Percentiles rank a stretch among this genome's conserved stretches.
phyloP scores from a whole-genome alignment of 2,888 invertebrate genomes.

The Hypena proboscidalis region DNA sequence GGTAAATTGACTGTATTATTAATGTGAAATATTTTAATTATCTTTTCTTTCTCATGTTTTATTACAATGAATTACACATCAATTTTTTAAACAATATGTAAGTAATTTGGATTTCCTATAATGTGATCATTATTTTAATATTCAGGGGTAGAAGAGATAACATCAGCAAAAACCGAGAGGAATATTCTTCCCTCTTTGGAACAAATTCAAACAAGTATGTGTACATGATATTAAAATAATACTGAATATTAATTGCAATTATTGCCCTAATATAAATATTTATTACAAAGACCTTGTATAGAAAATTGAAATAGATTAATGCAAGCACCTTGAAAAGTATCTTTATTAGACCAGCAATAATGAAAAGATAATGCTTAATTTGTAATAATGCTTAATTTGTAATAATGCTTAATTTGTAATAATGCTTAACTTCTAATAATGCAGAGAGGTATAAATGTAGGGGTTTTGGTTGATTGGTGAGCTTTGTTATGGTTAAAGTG shows the following conservation, averaged over 20 bases:
- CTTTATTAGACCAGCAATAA: slow-evolving; percentile 49
- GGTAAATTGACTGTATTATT: slow-evolving; percentile 50
- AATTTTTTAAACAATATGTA: not conserved
- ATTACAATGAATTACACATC: not conserved
- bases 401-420: no score
- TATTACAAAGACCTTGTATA: slow-evolving; percentile 45
- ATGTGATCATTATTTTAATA: slow-evolving; percentile 54
- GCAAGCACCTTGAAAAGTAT: slow-evolving; percentile 52
- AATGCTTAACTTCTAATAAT: no score
- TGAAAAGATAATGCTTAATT: no score
- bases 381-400: no score
- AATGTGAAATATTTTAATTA: not conserved
- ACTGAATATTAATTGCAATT: slow-evolving; percentile 47
- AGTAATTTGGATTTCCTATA: slow-evolving; percentile 17
- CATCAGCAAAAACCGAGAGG: slow-evolving; percentile 75
- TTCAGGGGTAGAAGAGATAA: slow-evolving; percentile 82
- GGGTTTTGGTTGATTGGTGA: no score
- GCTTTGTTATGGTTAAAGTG: no score
- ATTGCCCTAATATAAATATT: slow-evolving; percentile 63
- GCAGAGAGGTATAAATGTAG: no score
- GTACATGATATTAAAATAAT: slow-evolving; percentile 50
- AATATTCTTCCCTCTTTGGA: slow-evolving; percentile 73
- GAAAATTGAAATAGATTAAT: not conserved
- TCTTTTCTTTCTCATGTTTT: not conserved
- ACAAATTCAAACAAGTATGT: slow-evolving; percentile 81